A percentile compares a stretch with the other conserved stretches of the same genome.
phyloP scores from a whole-genome alignment of 2,888 invertebrate genomes.

The Tiphia femorata region DNA sequence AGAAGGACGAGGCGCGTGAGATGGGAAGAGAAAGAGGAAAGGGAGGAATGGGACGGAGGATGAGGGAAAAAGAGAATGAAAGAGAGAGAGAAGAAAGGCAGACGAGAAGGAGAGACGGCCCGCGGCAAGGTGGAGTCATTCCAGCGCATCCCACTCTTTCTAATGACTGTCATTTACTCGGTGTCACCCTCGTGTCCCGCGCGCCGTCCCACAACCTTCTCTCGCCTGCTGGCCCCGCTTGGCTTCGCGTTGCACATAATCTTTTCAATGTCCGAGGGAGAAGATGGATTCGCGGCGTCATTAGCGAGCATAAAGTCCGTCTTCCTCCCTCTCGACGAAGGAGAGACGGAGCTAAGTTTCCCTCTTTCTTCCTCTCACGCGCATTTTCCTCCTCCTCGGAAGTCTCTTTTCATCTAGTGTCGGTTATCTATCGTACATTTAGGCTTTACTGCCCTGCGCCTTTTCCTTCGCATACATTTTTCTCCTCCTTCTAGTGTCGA shows the following conservation, averaged over 20 bases:
- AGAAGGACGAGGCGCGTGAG: not conserved
- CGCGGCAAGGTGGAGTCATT: slow-evolving; percentile 25
- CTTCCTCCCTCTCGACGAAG: too few relatives aligned
- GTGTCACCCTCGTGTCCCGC: slow-evolving; percentile 38
- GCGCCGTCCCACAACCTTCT: slow-evolving; percentile 30
- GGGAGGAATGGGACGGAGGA: not conserved
- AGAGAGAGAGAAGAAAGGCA: not conserved
- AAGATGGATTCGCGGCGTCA: slow-evolving; percentile 47
- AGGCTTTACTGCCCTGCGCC: not conserved
- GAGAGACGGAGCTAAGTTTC: too few relatives aligned
- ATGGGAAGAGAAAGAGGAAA: slow-evolving; percentile 5
- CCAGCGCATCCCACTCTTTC: slow-evolving; percentile 28
- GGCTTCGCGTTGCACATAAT: slow-evolving; percentile 30
- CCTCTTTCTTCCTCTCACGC: slow-evolving; percentile 9
- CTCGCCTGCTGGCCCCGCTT: slow-evolving; percentile 10
- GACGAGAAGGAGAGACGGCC: slow-evolving; percentile 2
- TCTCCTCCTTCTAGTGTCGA: slow-evolving; percentile 8
- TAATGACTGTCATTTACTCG: slow-evolving; percentile 46
- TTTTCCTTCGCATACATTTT: not conserved
- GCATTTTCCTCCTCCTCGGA: not conserved
- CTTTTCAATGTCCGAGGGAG: slow-evolving; percentile 43
- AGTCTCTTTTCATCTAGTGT: slow-evolving; percentile 5
- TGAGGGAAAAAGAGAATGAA: not conserved
- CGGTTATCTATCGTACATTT: slow-evolving; percentile 28
- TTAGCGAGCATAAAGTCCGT: slow-evolving; percentile 41